Conservation (phyloP, 2,113 vertebrate species). For the Manacus vitellinus region DNA sequence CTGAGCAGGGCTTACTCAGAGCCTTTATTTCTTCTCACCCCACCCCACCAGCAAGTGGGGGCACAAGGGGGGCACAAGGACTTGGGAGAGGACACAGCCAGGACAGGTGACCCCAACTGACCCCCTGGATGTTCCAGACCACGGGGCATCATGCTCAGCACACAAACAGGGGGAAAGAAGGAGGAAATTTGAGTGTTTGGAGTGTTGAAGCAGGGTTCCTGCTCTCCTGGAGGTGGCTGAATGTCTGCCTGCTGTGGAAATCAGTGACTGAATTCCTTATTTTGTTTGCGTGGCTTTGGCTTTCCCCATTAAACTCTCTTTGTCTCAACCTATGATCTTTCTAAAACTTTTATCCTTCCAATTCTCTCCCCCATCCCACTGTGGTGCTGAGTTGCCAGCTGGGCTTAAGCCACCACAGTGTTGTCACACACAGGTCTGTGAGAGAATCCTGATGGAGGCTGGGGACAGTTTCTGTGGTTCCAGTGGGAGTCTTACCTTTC, state of each 20-base stretch:
- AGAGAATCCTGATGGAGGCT: not conserved
- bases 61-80: not conserved
- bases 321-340: not conserved
- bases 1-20: not conserved
- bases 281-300: not conserved
- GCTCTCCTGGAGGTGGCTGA: not conserved
- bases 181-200: accelerated
- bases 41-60: too few species aligned
- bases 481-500: not conserved
- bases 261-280: not conserved
- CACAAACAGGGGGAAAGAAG: not conserved
- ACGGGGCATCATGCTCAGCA: not conserved
- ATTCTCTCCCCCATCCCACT: not conserved
- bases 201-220: not conserved
- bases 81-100: not conserved
- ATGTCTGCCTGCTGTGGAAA: not conserved
- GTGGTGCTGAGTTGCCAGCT: not conserved
- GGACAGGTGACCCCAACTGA: not conserved
- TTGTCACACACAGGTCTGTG: not conserved
- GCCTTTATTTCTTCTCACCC: not conserved
- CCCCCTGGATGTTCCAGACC: not conserved
- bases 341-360: not conserved
- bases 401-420: not conserved
- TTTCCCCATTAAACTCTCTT: not conserved
- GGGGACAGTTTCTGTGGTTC: not conserved